These are phyloP conservation scores for Spea bombifrons DNA, from an alignment of 2,113 vertebrate genomes.

Conservation along the genomic window DNA sequence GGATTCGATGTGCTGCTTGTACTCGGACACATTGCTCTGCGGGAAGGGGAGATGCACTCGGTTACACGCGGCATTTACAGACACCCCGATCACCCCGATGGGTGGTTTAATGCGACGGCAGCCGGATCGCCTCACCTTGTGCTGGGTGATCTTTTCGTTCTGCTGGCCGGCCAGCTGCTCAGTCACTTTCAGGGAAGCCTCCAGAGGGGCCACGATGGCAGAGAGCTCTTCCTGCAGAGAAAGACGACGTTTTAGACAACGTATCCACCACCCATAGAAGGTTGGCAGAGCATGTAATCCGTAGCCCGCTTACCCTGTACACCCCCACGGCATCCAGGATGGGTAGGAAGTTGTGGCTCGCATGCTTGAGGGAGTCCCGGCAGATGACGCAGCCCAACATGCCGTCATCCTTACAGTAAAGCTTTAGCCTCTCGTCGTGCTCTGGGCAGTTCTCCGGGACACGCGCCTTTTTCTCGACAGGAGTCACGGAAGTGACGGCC, in stretches of 20 bases:
- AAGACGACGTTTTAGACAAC: background rate
- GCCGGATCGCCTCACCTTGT: conserved; percentile 9
- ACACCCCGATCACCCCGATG: background rate
- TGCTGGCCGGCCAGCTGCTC: conserved; percentile 33
- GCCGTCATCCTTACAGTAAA: conserved; percentile 55
- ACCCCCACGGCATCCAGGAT: conserved; percentile 45
- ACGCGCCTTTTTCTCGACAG: conserved; percentile 51
- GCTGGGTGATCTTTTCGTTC: conserved; percentile 30
- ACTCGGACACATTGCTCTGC: conserved; percentile 9
- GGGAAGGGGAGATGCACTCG: background rate
- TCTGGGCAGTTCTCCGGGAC: conserved; percentile 44
- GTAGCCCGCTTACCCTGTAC: conserved; percentile 19
- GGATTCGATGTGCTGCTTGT: background rate
- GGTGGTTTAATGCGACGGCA: background rate
- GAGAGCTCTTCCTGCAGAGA: conserved; percentile 19
- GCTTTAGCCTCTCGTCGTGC: conserved; percentile 56
- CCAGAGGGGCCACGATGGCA: conserved; percentile 28
- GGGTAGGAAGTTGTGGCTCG: conserved; percentile 49
- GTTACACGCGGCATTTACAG: background rate
- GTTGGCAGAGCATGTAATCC: background rate
- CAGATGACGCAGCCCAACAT: conserved; percentile 57
- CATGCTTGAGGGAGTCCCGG: conserved; percentile 55
- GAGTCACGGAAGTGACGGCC: background rate
- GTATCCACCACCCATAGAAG: too few species aligned
- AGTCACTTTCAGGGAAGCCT: conserved; percentile 31